Base-by-base conservation (phyloP, 1,140 invertebrate genomes). In the Mycetomoellerius zeteki region DNA sequence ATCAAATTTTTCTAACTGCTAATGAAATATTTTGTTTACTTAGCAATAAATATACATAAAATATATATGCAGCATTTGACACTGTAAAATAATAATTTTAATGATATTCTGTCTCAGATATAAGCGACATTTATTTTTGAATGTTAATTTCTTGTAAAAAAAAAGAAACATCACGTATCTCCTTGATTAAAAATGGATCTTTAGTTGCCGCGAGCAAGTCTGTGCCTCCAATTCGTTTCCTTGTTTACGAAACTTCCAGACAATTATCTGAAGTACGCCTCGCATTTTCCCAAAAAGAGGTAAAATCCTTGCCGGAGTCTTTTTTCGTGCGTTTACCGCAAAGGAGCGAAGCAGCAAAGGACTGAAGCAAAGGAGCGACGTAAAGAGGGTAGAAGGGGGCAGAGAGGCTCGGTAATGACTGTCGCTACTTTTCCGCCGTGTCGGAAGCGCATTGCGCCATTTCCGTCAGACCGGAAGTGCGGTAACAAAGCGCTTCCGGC, bases 401-500 rank as follows among this genome's bases (percentile, higher is more conserved):
- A 69, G 52, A 47, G 78, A 56, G 37, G 56, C 85, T 67, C 88
- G 62, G 89, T 90, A 91, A 91, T 90, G 88, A 91, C 90, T 81
- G 88, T 89, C 76, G 76, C 88, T 91, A 91, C 86, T 91, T 91
- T 91, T 91, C 90, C 90, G 82, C 77, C 85, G 65, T 90, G 90
- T 91, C 90, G 91, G 90, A 92, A 91, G 89, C 87, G 89, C 86
- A 90, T 91, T 92, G 90, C 89, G 73, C 90, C 85, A 82, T 92
- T 92, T 91, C 91, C 91, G 91, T 90, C 89, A 76, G 89, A 90
- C 89, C 92, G 90, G 90, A 92, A 93, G 91, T 90, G 85, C 88
- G 88, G 87, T 89, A 91, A 93, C 92, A 92, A 94, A 93, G 92
- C 91, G 91, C 86, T 92, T 93, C 90, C 89, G 91, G 86, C 88